phyloP scores from a whole-genome alignment of 2,797 vertebrate species.

The Tragopan temminckii region DNA sequence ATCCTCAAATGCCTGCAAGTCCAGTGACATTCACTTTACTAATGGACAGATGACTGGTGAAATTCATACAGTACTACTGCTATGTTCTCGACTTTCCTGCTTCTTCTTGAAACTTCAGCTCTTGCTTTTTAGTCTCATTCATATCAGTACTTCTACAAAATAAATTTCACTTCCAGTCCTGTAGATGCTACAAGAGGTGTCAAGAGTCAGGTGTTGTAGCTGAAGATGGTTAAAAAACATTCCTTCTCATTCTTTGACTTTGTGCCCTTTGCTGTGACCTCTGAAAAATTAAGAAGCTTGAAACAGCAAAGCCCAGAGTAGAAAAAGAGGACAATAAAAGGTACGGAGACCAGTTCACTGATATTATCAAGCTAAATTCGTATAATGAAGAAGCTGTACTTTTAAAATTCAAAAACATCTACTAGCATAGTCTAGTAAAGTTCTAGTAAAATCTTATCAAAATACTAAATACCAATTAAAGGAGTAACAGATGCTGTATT shows the following conservation, averaged over 20 bases:
- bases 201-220: not conserved
- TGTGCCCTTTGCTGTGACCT: accelerated
- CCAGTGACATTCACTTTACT: not conserved
- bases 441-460: conserved; percentile 64
- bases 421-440: conserved; percentile 4
- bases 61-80: not conserved
- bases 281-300: not conserved
- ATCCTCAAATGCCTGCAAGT: not conserved
- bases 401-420: not conserved
- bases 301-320: not conserved
- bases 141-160: not conserved
- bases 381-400: conserved; percentile 1
- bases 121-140: not conserved
- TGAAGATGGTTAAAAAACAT: not conserved
- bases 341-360: not conserved
- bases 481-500: conserved; percentile 67
- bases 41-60: not conserved
- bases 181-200: not conserved
- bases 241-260: not conserved
- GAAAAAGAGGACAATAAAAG: not conserved
- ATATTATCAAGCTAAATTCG: not conserved
- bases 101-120: not conserved
- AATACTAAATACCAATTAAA: conserved; percentile 64
- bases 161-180: not conserved
- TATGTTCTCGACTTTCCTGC: accelerated